phyloP scores from a whole-genome alignment of 2,888 invertebrate genomes.

The Phortica okadai region DNA sequence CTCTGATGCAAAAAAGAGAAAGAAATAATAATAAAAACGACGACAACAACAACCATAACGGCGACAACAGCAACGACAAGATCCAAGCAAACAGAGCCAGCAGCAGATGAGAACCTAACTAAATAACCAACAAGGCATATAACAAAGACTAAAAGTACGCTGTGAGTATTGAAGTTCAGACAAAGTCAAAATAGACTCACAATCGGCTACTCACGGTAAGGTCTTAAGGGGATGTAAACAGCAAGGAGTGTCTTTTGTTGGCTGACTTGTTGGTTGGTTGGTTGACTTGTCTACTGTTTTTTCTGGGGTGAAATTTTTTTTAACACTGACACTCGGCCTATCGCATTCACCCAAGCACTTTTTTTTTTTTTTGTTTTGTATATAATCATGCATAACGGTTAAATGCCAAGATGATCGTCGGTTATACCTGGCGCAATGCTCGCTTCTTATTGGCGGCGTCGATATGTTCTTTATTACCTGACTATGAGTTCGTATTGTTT shows the following conservation, averaged over 20 bases:
- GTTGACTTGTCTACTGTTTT: not conserved
- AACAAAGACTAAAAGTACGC: not conserved
- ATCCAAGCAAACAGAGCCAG: not conserved
- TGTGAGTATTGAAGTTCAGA: not conserved
- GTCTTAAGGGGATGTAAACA: too few relatives aligned
- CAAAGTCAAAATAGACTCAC: conserved; percentile 3
- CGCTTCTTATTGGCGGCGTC: conserved; percentile 20
- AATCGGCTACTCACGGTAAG: not conserved
- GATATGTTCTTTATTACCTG: not conserved
- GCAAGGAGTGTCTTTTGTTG: not conserved
- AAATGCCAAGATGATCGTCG: not conserved
- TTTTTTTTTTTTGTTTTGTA: not conserved
- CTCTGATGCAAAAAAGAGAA: not conserved
- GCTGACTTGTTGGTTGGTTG: not conserved
- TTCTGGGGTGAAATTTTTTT: conserved; percentile 19
- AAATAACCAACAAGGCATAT: not conserved
- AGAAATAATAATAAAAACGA: conserved; percentile 3
- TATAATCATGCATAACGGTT: not conserved
- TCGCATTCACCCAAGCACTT: conserved; percentile 16
- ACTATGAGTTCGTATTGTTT: not conserved
- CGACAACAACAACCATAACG: conserved; percentile 19
- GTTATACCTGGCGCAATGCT: conserved; percentile 10
- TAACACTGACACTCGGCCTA: not conserved
- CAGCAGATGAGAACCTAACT: not conserved
- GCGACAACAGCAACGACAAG: conserved; percentile 47